Conservation (phyloP, 2,113 vertebrate species). For the Ammodytes marinus region DNA sequence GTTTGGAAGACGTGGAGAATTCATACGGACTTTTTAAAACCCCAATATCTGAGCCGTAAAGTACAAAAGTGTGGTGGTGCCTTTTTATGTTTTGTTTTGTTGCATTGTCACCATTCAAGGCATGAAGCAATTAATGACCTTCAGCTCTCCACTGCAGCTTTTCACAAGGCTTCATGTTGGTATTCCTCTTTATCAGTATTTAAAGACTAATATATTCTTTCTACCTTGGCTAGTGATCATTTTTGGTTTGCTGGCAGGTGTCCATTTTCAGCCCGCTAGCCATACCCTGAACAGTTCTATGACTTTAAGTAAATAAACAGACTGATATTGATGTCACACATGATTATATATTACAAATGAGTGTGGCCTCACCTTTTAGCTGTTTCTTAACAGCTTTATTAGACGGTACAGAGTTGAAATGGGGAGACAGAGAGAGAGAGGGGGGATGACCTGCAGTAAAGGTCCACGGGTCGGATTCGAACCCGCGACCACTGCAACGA, state of each 20-base stretch:
- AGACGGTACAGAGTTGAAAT: no score
- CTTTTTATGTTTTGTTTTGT: not conserved
- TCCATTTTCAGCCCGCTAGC: no score
- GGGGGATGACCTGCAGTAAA: no score
- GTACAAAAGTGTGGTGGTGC: not conserved
- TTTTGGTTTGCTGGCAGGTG: not conserved
- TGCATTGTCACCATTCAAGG: not conserved
- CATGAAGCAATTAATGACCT: not conserved
- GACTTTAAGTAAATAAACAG: not conserved
- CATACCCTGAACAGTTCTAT: no score
- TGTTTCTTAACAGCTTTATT: no score
- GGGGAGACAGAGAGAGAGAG: no score
- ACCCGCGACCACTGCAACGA: no score
- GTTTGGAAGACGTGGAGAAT: constrained; percentile 4
- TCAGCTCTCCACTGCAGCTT: not conserved
- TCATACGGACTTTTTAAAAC: not conserved
- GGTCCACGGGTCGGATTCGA: no score
- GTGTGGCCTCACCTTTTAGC: no score
- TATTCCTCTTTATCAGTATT: not conserved
- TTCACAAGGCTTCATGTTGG: not conserved
- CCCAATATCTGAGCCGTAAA: not conserved
- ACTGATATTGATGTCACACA: not conserved
- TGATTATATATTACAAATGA: not conserved
- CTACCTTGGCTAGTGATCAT: not conserved
- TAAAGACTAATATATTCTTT: not conserved